Percentiles rank a stretch among this genome's conserved stretches.
Evolutionary conservation across 2,888 invertebrate genomes (phyloP).

Genomic region (Rhingia campestris): DNA sequence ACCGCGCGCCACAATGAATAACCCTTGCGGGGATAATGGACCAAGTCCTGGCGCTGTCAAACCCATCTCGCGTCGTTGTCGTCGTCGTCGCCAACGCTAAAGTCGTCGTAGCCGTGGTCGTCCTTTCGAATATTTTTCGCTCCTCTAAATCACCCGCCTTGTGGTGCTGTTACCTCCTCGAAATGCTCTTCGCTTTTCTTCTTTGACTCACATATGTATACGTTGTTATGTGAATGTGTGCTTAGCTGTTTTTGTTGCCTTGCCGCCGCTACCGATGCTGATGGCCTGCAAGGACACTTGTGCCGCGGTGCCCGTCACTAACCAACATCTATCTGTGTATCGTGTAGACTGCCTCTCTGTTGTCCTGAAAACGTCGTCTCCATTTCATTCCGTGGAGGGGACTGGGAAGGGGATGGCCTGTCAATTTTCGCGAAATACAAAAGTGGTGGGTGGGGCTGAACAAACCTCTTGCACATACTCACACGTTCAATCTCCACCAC

Average conservation of each 20-base stretch:
- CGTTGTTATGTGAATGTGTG: slow-evolving; percentile 42
- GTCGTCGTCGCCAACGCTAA: slow-evolving; percentile 21
- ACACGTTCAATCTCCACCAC: slow-evolving; percentile 21
- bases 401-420: slow-evolving; percentile 37
- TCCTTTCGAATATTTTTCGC: slow-evolving; percentile 67
- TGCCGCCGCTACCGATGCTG: slow-evolving; percentile 42
- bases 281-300: slow-evolving; percentile 59
- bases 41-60: slow-evolving; percentile 71
- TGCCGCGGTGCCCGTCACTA: slow-evolving; percentile 12
- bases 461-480: slow-evolving; percentile 39
- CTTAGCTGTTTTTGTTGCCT: slow-evolving; percentile 55
- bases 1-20: slow-evolving; percentile 73
- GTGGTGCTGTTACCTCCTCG: slow-evolving; percentile 54
- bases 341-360: slow-evolving; percentile 43
- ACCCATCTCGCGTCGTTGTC: slow-evolving; percentile 70
- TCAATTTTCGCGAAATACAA: slow-evolving; percentile 72
- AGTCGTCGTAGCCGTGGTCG: slow-evolving; percentile 31
- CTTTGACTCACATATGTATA: slow-evolving; percentile 54
- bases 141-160: slow-evolving; percentile 65
- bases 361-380: slow-evolving; percentile 68
- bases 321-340: slow-evolving; percentile 21
- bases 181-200: slow-evolving; percentile 72
- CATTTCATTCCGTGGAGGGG: slow-evolving; percentile 59
- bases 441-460: slow-evolving; percentile 23
- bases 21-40: slow-evolving; percentile 74